Evolutionary conservation across 2,888 invertebrate genomes (phyloP).

Genomic region (Megamerina dolium): DNA sequence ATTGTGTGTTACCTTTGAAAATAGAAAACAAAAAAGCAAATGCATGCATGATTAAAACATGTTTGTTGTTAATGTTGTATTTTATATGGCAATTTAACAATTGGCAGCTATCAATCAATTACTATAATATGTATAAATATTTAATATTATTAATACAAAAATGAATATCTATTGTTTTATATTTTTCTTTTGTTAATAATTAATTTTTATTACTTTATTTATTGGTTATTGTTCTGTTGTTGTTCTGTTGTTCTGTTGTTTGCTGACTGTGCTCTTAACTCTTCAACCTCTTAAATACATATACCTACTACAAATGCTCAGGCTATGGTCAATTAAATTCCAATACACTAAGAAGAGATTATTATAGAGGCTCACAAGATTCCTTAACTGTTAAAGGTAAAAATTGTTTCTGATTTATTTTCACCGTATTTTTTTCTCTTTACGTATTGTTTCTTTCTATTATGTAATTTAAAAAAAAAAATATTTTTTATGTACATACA

Average conservation of each 20-base stretch:
- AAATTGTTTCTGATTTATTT: too few relatives aligned
- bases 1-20: slow-evolving; percentile 2
- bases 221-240: slow-evolving; percentile 24
- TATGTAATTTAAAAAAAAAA: too few relatives aligned
- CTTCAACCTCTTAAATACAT: too few relatives aligned
- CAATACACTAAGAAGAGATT: slow-evolving; percentile 77
- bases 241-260: too few relatives aligned
- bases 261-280: too few relatives aligned
- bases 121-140: too few relatives aligned
- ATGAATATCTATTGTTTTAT: slow-evolving; percentile 13
- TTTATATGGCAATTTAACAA: slow-evolving; percentile 6
- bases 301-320: slow-evolving; percentile 19
- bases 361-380: slow-evolving; percentile 88
- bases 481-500: background rate
- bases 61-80: slow-evolving; percentile 10
- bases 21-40: too few relatives aligned
- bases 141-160: too few relatives aligned
- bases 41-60: background rate
- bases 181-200: slow-evolving; percentile 20
- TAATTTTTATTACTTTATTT: slow-evolving; percentile 24
- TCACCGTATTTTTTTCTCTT: too few relatives aligned
- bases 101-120: too few relatives aligned
- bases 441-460: background rate
- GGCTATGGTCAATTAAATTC: slow-evolving; percentile 51
- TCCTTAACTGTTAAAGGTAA: slow-evolving; percentile 77